Base-by-base conservation (phyloP, 2,888 invertebrate species). In the Hirtodrosophila duncani region DNA sequence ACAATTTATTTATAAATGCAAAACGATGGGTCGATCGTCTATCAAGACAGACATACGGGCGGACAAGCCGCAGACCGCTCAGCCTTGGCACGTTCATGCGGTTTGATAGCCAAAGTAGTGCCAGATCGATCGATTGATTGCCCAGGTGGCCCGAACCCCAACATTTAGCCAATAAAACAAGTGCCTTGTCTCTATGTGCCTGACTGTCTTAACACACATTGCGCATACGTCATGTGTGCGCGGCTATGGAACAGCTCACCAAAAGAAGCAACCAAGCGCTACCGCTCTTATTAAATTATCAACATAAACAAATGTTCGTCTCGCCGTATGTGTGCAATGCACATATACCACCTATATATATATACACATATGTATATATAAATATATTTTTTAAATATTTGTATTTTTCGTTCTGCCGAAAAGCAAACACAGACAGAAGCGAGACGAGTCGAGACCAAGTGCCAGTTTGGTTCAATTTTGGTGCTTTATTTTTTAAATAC, bases 1-100 rank as follows among this genome's bases (percentile, higher is more conserved):
- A 59, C 46, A 55, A 74, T 61, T 71, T 75, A 75, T 75, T 75
- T 75, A 78, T 75, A 81, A 63, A 72, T 69, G 58, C 74, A 78
- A 56, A 61, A 77, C 64, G 56, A 56, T 59, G 58, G 56, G 59
- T 48, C 34, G 23, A 14, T 16, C 30, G 17, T 6, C 30, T 17
- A 59, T 49, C 58, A 48, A 49, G 59, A 56, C 45, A 31, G 9
- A 31, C 18, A 20, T 10, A 17, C 20, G 13, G 34, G 24, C 36
- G 26, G 20, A n/a, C n/a, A n/a, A n/a, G n/a, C 20, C 20, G 20
- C 20, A 5, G 3, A 6, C 20, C 20, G 6, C 4, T 20, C 20
- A 6, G 6, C 20, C 20, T 20, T 20, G 20, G n/a, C n/a, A n/a
- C n/a, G n/a, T n/a, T n/a, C n/a, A n/a, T n/a, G n/a, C n/a, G n/a